Conservation (phyloP, 2,113 vertebrate genomes). For the Donacobius atricapilla region DNA sequence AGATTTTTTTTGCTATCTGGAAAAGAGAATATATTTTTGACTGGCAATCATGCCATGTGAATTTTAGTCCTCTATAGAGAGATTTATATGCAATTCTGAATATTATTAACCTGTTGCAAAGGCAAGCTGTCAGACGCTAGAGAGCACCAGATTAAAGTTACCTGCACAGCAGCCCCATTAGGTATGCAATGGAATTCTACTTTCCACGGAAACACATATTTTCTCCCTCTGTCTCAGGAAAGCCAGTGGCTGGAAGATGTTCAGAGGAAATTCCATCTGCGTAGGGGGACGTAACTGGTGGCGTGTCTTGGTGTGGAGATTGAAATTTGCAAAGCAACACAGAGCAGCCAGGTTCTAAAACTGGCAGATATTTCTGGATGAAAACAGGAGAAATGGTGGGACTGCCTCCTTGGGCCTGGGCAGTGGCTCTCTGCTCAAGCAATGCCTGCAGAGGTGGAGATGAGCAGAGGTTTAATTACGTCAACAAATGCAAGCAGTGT, state of each 20-base stretch:
- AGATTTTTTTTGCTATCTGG: neutral
- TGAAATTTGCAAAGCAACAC: neutral
- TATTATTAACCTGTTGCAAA: conserved; percentile 19
- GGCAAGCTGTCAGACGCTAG: neutral
- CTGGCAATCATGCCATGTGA: neutral
- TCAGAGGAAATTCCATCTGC: neutral
- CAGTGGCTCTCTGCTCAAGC: no score
- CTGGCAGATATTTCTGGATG: neutral
- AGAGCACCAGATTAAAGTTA: neutral
- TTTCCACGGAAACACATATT: neutral
- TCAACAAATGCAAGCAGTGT: neutral
- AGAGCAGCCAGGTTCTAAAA: neutral
- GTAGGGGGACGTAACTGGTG: neutral
- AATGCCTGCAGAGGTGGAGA: neutral
- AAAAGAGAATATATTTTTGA: neutral
- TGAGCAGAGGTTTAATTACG: neutral
- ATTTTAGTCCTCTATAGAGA: neutral
- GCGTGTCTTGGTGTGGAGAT: neutral
- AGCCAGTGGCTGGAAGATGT: neutral
- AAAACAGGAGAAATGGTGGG: neutral
- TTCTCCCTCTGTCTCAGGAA: neutral
- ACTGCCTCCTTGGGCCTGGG: neutral
- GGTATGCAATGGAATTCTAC: neutral
- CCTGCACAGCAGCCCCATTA: neutral
- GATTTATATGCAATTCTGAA: conserved; percentile 18